A percentile compares a stretch with the other conserved stretches of the same genome.
Evolutionary conservation across 1,140 invertebrate species (phyloP).

Genomic region (Sycophila sp.): DNA sequence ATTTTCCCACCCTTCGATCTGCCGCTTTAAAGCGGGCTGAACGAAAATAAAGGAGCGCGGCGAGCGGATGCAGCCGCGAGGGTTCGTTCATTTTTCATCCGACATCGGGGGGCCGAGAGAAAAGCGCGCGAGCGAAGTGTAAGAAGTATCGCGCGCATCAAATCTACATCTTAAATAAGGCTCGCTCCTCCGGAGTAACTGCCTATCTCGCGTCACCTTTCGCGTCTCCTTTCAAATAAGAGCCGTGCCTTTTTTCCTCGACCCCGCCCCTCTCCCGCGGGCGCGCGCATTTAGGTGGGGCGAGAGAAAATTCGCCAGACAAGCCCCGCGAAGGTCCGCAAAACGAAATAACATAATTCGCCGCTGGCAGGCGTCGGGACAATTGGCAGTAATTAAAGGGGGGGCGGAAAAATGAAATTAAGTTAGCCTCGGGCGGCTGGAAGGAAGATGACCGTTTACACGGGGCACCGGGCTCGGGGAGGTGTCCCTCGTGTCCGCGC

Average conservation of each 20-base stretch:
- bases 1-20: neutral
- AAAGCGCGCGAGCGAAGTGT: slow-evolving; percentile 6
- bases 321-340: slow-evolving; percentile 35
- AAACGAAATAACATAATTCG: slow-evolving; percentile 63
- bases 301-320: slow-evolving; percentile 40
- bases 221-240: too few species aligned
- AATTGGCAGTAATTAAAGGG: slow-evolving; percentile 66
- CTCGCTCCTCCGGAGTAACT: neutral
- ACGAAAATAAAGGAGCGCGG: too few species aligned
- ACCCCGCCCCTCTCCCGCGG: neutral
- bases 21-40: too few species aligned
- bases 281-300: too few species aligned
- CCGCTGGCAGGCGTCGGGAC: slow-evolving; percentile 56
- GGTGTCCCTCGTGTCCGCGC: slow-evolving; percentile 9
- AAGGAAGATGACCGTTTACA: slow-evolving; percentile 59
- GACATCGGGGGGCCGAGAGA: neutral
- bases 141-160: slow-evolving; percentile 28
- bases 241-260: neutral
- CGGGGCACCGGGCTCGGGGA: slow-evolving; percentile 45
- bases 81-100: neutral
- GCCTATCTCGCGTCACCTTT: neutral
- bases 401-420: slow-evolving; percentile 61
- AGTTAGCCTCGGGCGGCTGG: slow-evolving; percentile 48
- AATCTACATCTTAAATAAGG: slow-evolving; percentile 36
- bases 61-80: too few species aligned